phyloP scores from a whole-genome alignment of 2,888 invertebrate species.

The Calameuta filiformis region DNA sequence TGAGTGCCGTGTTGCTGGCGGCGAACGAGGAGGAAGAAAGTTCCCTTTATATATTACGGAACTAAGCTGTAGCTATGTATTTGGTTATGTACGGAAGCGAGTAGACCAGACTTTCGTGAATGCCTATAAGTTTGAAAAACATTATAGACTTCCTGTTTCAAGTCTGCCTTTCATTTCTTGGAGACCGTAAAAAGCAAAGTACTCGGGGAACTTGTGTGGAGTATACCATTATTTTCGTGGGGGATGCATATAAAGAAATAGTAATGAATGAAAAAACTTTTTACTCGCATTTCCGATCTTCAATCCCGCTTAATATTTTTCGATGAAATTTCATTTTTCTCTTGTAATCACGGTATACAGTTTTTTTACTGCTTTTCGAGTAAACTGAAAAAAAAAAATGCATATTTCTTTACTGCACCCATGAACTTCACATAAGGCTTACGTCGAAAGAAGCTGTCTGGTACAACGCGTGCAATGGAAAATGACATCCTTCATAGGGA shows the following conservation, averaged over 20 bases:
- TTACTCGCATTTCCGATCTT: no score
- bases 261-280: background rate
- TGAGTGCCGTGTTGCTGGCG: background rate
- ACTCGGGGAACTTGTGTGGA: background rate
- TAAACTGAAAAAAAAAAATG: no score
- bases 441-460: background rate
- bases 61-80: background rate
- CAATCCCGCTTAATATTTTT: background rate
- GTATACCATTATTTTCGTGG: background rate
- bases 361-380: no score
- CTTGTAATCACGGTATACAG: no score
- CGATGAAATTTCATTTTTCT: background rate
- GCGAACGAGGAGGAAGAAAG: background rate
- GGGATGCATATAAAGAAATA: background rate
- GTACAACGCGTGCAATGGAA: no score
- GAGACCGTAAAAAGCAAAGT: background rate
- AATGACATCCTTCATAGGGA: no score
- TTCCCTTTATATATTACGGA: background rate
- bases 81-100: background rate
- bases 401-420: no score
- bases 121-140: background rate
- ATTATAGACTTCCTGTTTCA: background rate
- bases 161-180: background rate
- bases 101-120: background rate
- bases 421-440: background rate